These are phyloP conservation scores for Heliconius hewitsoni DNA, from an alignment of 1,140 invertebrate species.

Conservation along the genomic window DNA sequence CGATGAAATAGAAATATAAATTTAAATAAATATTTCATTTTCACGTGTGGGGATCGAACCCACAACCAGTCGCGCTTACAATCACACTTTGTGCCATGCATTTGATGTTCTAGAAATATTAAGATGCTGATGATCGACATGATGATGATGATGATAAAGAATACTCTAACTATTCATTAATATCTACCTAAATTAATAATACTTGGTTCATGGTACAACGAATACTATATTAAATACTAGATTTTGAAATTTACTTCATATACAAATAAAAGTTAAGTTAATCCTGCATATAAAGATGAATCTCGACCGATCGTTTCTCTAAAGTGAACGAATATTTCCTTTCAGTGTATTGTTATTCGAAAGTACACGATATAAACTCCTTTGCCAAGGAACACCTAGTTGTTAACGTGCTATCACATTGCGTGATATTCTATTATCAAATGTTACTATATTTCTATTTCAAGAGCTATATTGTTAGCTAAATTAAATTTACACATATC, in stretches of 20 bases:
- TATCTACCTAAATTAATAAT: no score
- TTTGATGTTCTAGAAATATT: no score
- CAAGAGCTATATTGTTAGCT: not conserved
- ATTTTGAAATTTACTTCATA: not conserved
- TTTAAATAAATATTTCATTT: no score
- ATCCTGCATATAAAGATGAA: not conserved
- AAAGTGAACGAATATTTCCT: not conserved
- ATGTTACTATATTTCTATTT: not conserved
- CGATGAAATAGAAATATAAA: no score
- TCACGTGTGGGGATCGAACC: no score
- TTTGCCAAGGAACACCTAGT: not conserved
- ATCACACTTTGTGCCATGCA: no score
- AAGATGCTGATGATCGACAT: no score
- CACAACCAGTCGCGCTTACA: no score
- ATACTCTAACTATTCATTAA: no score
- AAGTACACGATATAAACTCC: not conserved
- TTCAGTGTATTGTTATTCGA: not conserved
- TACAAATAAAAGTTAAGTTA: not conserved
- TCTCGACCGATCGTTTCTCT: not conserved
- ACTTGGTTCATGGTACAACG: no score
- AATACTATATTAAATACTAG: no score
- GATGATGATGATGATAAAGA: not conserved
- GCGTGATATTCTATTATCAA: not conserved
- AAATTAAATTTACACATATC: not conserved
- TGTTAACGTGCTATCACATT: conserved; percentile 1